Conservation (phyloP, 1,140 invertebrate species). For the Heliconius hermathena region DNA sequence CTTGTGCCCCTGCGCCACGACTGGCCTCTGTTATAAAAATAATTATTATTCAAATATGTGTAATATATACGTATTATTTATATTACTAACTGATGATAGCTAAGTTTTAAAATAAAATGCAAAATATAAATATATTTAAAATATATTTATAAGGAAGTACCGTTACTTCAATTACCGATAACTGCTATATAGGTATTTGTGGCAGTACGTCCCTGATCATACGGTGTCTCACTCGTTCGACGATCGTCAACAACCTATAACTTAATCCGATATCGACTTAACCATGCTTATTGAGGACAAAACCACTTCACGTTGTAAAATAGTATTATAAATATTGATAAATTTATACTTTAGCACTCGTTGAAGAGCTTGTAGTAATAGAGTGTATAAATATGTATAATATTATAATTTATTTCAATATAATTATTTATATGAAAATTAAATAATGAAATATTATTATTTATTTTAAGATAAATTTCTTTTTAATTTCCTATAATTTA, state of each 20-base stretch:
- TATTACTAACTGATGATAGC: no score
- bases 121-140: not conserved
- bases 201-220: constrained; percentile 50
- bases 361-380: not conserved
- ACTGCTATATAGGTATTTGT: not conserved
- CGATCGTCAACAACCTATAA: constrained; percentile 57
- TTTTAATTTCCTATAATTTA: not conserved
- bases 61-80: no score
- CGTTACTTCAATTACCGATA: not conserved
- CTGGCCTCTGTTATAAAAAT: no score
- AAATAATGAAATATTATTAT: no score
- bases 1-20: no score
- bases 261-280: constrained; percentile 43
- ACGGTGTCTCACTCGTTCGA: constrained; percentile 48
- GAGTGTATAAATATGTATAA: not conserved
- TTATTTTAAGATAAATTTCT: no score
- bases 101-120: no score
- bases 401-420: no score
- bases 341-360: not conserved
- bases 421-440: no score
- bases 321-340: constrained; percentile 7
- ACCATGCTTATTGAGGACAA: constrained; percentile 29
- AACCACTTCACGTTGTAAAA: constrained; percentile 17
- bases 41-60: no score
- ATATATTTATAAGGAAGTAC: not conserved